Evolutionary conservation across 2,113 vertebrate genomes (phyloP).

Genomic region (Peromyscus leucopus): DNA sequence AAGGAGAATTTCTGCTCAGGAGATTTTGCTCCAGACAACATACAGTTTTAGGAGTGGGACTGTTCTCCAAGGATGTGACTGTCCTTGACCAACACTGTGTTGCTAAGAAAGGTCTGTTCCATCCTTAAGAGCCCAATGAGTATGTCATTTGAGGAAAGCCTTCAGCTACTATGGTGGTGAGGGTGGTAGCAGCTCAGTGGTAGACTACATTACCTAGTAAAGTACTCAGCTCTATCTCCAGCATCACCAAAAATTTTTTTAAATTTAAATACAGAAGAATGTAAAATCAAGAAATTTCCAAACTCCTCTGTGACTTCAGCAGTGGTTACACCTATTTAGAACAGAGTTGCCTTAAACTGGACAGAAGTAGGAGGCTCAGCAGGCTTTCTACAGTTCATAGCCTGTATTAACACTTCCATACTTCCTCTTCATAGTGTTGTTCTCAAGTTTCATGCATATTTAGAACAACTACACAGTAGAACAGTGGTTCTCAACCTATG

Average conservation of each 20-base stretch:
- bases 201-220: not conserved
- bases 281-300: not conserved
- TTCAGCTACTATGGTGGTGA: not conserved
- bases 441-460: not conserved
- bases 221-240: not conserved
- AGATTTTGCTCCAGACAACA: not conserved
- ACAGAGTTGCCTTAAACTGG: not conserved
- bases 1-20: not conserved
- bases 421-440: not conserved
- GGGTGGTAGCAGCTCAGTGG: not conserved
- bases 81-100: not conserved
- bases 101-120: slow-evolving; percentile 44
- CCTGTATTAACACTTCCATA: not conserved
- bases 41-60: slow-evolving; percentile 26
- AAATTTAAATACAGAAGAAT: not conserved
- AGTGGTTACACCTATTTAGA: not conserved
- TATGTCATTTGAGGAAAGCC: not conserved
- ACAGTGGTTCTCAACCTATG: not conserved
- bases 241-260: not conserved
- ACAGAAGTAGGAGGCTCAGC: not conserved
- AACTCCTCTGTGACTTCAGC: not conserved
- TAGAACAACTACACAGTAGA: not conserved
- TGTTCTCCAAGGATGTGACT: slow-evolving; percentile 46
- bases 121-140: not conserved
- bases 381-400: not conserved